A percentile compares a stretch with the other conserved stretches of the same genome.
Conservation (phyloP, 2,113 vertebrate genomes). For the Hemibagrus wyckioides region DNA sequence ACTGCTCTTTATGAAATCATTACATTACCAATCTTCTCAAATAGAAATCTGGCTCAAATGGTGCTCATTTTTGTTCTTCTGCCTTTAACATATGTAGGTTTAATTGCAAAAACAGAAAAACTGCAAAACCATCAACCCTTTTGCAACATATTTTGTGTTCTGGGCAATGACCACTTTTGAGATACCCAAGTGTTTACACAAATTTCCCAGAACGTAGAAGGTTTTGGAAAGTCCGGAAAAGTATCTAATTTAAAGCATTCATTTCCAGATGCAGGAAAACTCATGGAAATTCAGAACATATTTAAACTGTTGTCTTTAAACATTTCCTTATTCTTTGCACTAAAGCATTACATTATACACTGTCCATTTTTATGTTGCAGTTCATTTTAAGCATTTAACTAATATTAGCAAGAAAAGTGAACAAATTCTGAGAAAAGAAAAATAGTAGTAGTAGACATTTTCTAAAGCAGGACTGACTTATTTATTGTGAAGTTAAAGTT, state of each 20-base stretch:
- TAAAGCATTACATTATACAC: not conserved
- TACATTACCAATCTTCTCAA: not conserved
- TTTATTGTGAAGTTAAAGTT: constrained; percentile 14
- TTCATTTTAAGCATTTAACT: not conserved
- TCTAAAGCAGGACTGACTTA: constrained; percentile 23
- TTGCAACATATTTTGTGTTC: not conserved
- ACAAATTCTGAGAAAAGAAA: not conserved
- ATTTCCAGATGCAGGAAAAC: constrained; percentile 15
- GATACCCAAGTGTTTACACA: constrained; percentile 2
- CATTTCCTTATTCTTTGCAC: not conserved
- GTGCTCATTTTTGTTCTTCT: not conserved
- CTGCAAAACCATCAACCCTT: not conserved
- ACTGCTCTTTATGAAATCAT: not conserved
- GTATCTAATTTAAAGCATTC: constrained; percentile 16
- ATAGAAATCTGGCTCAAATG: not conserved
- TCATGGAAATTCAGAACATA: not conserved
- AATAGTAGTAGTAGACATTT: not conserved
- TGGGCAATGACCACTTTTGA: not conserved
- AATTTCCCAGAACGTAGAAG: not conserved
- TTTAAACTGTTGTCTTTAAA: not conserved
- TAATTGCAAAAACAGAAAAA: not conserved
- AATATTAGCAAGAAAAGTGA: not conserved
- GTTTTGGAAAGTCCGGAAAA: not conserved
- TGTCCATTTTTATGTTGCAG: not conserved
- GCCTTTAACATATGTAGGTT: not conserved